Evolutionary conservation across 2,113 vertebrate genomes (phyloP).

Genomic region (Coryphaenoides rupestris): DNA sequence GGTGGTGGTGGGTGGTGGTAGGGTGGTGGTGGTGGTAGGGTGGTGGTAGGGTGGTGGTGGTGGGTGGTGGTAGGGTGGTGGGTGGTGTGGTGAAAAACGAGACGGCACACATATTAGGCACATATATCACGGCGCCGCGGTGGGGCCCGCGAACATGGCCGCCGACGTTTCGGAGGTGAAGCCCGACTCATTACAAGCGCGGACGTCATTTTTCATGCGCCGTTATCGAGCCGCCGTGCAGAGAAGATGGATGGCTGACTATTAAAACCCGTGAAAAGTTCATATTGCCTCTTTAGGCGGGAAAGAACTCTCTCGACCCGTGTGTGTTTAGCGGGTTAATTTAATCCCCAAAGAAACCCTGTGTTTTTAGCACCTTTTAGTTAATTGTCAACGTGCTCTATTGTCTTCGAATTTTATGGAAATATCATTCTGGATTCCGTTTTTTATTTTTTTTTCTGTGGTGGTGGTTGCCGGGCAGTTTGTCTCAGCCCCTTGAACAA

Average conservation of each 20-base stretch:
- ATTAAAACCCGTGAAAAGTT: constrained; percentile 62
- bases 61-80: constrained; percentile 13
- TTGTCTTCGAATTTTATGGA: background rate
- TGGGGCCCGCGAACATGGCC: constrained; percentile 46
- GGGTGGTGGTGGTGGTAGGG: constrained; percentile 16
- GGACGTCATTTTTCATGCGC: constrained; percentile 63
- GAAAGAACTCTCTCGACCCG: constrained; percentile 21
- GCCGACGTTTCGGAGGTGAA: constrained; percentile 51
- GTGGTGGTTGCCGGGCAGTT: constrained; percentile 41
- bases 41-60: background rate
- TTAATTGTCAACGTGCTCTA: background rate
- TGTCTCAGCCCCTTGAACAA: constrained; percentile 73
- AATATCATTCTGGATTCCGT: too few species aligned
- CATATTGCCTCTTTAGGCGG: constrained; percentile 30
- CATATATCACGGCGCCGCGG: constrained; percentile 54
- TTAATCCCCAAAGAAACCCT: too few species aligned
- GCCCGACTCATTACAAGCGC: constrained; percentile 58
- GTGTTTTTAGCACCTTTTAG: too few species aligned
- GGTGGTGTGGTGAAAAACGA: constrained; percentile 24
- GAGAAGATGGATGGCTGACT: constrained; percentile 72
- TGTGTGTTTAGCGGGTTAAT: too few species aligned
- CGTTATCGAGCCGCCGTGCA: constrained; percentile 65
- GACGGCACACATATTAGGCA: constrained; percentile 38
- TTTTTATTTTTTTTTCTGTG: too few species aligned
- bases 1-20: background rate